Base-by-base conservation (phyloP, 2,113 vertebrate genomes). In the Myodes glareolus region DNA sequence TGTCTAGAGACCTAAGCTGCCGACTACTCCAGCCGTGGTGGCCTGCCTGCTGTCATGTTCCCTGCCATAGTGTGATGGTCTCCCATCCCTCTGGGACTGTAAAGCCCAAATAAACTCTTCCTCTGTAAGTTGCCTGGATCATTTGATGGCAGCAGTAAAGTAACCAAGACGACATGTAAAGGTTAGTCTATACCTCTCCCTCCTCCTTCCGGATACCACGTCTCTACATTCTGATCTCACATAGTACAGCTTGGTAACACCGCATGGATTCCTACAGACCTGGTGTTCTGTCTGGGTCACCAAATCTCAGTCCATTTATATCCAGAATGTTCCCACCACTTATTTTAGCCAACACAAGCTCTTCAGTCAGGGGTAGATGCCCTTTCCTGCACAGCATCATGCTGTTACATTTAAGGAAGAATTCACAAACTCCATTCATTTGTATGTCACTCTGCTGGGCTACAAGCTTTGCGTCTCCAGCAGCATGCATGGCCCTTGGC, bases 391-490 rank as follows among this genome's bases (percentile, higher is more conserved):
- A 39, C 1, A 36, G 27, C 21, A 27, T 58, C 31, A 10, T 45
- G 45, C 42, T 23, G n/a, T 94, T 67, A 50, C 3, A 47, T n/a
- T 23, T 39, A 68, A 47, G 55, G 55, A 8, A 92, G 68, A 78
- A 50, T 50, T 78, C 5, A 80, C 88, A 17, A 17, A 27, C 73
- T 78, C 21, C 31, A 50, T 81, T 55, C 19, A 1, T 87, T 72
- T 76, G n/a, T 42, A 8, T 68, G 19, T 87, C 42, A 75, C 31
- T 9, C 39, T 78, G 39, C 45, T 67, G 31, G 61, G 91, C 36
- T 65, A 10, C 45, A 82, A 88, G 29, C 65, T 96, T 89, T 92
- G 52, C 33, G 55, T 96, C 92, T 94, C 84, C 61, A 87, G 45
- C 21, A 92, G 61, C 36, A 94, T 82, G 17, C 90, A 58, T 2